phyloP scores from a whole-genome alignment of 2,888 invertebrate species.

The Euclidia mi region DNA sequence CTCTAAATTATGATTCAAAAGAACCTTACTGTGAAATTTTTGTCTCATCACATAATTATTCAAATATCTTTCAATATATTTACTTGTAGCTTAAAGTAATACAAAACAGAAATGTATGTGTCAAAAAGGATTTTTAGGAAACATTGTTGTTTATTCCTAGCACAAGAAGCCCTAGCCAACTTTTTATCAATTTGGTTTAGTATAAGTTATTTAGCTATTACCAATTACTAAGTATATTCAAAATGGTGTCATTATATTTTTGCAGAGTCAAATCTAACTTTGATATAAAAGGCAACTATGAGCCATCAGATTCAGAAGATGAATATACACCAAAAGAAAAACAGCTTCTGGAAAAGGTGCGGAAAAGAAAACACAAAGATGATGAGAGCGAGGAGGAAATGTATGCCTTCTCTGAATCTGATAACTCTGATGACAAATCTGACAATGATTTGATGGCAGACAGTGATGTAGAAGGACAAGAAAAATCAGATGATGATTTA shows the following conservation, averaged over 20 bases:
- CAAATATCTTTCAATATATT: too few relatives aligned
- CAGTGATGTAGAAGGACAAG: conserved; percentile 94
- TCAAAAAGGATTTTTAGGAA: too few relatives aligned
- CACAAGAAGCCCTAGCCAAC: too few relatives aligned
- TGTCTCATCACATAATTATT: too few relatives aligned
- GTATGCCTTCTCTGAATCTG: conserved; percentile 89
- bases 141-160: too few relatives aligned
- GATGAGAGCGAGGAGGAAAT: conserved; percentile 91
- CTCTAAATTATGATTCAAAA: too few relatives aligned
- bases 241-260: conserved; percentile 7
- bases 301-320: conserved; percentile 93
- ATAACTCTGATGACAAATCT: conserved; percentile 81
- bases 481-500: conserved; percentile 92
- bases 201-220: too few relatives aligned
- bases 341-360: conserved; percentile 90
- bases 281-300: conserved; percentile 89
- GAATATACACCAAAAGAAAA: conserved; percentile 93
- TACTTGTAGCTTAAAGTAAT: too few relatives aligned
- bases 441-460: conserved; percentile 89
- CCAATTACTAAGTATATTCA: too few relatives aligned
- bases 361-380: conserved; percentile 87
- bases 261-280: conserved; percentile 80
- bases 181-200: too few relatives aligned
- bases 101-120: too few relatives aligned
- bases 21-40: too few relatives aligned